phyloP scores from a whole-genome alignment of 2,888 invertebrate genomes.

The Lottia scabra region DNA sequence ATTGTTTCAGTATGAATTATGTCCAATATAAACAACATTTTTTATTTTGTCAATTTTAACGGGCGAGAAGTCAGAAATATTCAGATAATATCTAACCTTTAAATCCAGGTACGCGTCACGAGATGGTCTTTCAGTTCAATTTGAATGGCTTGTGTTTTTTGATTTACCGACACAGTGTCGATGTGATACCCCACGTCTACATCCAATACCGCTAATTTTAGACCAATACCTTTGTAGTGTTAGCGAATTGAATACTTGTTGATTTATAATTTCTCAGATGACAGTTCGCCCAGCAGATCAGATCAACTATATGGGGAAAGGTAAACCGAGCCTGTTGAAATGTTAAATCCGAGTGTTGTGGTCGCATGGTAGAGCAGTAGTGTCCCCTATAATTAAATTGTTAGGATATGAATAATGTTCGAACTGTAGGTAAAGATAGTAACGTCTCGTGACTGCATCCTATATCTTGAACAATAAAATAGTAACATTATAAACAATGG shows the following conservation, averaged over 20 bases:
- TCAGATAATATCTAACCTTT: background rate
- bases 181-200: conserved; percentile 3
- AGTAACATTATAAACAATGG: too few species aligned
- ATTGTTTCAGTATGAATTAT: background rate
- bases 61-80: background rate
- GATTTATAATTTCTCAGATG: conserved; percentile 20
- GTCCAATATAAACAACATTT: background rate
- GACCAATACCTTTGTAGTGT: conserved; percentile 8
- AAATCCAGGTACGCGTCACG: background rate
- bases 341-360: background rate
- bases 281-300: background rate
- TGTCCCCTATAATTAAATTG: conserved; percentile 1
- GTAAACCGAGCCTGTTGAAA: background rate
- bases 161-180: conserved; percentile 15
- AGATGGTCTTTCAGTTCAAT: background rate
- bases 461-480: too few species aligned
- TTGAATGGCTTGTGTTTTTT: conserved; percentile 19
- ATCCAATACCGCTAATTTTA: conserved; percentile 17
- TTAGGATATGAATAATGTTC: background rate
- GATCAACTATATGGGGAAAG: background rate
- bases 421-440: too few species aligned
- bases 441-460: too few species aligned
- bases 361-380: background rate
- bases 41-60: background rate
- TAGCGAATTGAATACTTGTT: conserved; percentile 11